Conservation (phyloP, 2,113 vertebrate species). For the Mellivora capensis region DNA sequence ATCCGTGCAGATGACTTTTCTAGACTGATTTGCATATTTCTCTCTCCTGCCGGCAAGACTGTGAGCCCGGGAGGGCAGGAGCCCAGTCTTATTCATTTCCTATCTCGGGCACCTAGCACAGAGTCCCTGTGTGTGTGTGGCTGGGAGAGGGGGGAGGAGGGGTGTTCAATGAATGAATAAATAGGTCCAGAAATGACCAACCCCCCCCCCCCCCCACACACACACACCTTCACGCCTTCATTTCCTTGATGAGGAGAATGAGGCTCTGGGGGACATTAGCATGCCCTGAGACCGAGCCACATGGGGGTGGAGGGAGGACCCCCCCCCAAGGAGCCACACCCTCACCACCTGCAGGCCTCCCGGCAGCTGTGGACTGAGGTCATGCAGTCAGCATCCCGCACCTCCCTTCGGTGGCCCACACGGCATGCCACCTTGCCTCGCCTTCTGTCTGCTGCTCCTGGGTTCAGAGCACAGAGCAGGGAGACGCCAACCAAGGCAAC, state of each 20-base stretch:
- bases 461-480: not conserved
- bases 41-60: not conserved
- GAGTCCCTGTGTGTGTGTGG: not conserved
- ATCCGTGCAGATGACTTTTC: not conserved
- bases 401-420: fast-evolving
- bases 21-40: not conserved
- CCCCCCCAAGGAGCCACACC: not conserved
- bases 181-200: not conserved
- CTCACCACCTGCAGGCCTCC: not conserved
- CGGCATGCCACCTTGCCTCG: fast-evolving
- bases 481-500: not conserved
- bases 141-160: too few species aligned
- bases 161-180: not conserved
- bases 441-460: not conserved
- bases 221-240: not conserved
- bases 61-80: not conserved
- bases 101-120: not conserved
- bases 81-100: not conserved
- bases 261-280: not conserved
- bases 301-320: too few species aligned
- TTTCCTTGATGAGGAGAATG: not conserved
- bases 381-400: fast-evolving
- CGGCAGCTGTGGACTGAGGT: not conserved
- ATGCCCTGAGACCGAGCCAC: fast-evolving
- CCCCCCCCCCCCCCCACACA: not conserved